phyloP scores from a whole-genome alignment of 2,888 invertebrate genomes.

The Macaria notata region DNA sequence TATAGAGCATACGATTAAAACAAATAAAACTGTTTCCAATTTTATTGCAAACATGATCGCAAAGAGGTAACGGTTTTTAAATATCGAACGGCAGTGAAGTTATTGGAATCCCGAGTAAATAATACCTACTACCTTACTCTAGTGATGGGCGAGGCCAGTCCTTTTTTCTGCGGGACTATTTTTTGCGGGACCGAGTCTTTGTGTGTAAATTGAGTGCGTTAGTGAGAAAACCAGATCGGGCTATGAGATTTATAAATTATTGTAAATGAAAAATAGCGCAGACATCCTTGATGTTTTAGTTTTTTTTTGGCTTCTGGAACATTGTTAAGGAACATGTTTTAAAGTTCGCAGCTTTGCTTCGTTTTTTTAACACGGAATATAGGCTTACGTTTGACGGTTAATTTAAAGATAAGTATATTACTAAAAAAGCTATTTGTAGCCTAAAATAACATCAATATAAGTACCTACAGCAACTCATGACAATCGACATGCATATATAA shows the following conservation, averaged over 20 bases:
- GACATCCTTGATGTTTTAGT: constrained; percentile 1
- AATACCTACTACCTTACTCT: constrained; percentile 15
- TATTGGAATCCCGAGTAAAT: constrained; percentile 22
- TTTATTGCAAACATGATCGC: too few relatives aligned
- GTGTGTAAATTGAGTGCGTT: constrained; percentile 24
- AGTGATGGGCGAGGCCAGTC: constrained; percentile 22
- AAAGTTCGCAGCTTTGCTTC: constrained; percentile 13
- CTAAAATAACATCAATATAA: too few relatives aligned
- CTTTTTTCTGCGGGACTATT: constrained; percentile 21
- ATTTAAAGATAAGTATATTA: too few relatives aligned
- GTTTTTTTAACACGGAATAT: not conserved
- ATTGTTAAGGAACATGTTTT: constrained; percentile 21
- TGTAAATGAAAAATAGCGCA: constrained; percentile 16
- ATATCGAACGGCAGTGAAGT: constrained; percentile 4
- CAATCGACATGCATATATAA: too few relatives aligned
- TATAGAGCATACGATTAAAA: too few relatives aligned
- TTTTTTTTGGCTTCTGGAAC: constrained; percentile 11
- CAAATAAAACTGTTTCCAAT: too few relatives aligned
- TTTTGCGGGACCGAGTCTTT: constrained; percentile 23
- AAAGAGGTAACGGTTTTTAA: not conserved
- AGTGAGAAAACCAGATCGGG: constrained; percentile 26
- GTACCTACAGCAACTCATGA: too few relatives aligned
- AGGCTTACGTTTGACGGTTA: not conserved
- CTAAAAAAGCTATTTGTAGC: too few relatives aligned
- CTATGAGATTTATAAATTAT: constrained; percentile 26